Percentiles rank a stretch among this genome's conserved stretches.
phyloP scores from a whole-genome alignment of 2,113 vertebrate species.

The Donacobius atricapilla region DNA sequence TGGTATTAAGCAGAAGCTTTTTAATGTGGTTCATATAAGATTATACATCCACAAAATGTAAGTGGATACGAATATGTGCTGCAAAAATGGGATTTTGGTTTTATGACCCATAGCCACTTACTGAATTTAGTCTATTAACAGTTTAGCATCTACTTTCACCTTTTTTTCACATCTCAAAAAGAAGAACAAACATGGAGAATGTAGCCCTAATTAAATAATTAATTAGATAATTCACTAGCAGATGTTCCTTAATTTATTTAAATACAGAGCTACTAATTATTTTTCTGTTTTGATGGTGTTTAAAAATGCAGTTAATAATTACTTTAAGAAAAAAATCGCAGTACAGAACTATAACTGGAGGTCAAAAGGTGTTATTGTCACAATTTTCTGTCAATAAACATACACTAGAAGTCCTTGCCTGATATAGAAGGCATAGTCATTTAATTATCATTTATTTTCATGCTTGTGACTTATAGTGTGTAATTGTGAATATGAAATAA shows the following conservation, averaged over 20 bases:
- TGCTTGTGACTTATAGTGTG: background rate
- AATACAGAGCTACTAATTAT: conserved; percentile 36
- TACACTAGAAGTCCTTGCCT: background rate
- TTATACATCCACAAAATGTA: conserved; percentile 61
- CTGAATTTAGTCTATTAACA: conserved; percentile 65
- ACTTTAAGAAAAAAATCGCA: conserved; percentile 24
- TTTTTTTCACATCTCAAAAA: conserved; percentile 64
- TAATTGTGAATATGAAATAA: background rate
- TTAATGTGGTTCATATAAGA: conserved; percentile 9
- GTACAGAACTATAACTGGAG: conserved; percentile 9
- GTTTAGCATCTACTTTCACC: conserved; percentile 70
- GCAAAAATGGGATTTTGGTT: conserved; percentile 56
- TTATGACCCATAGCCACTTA: conserved; percentile 69
- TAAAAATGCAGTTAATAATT: conserved; percentile 38
- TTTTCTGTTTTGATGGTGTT: background rate
- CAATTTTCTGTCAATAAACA: background rate
- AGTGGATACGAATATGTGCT: conserved; percentile 50
- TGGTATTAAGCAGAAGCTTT: conserved; percentile 30
- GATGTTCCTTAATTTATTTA: conserved; percentile 65
- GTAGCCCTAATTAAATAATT: conserved; percentile 71
- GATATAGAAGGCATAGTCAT: background rate
- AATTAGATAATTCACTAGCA: conserved; percentile 71
- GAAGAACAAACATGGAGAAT: conserved; percentile 59
- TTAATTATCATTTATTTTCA: background rate
- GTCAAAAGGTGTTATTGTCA: conserved; percentile 20